Conservation (phyloP, 2,888 invertebrate genomes). For the Tipula helvola region DNA sequence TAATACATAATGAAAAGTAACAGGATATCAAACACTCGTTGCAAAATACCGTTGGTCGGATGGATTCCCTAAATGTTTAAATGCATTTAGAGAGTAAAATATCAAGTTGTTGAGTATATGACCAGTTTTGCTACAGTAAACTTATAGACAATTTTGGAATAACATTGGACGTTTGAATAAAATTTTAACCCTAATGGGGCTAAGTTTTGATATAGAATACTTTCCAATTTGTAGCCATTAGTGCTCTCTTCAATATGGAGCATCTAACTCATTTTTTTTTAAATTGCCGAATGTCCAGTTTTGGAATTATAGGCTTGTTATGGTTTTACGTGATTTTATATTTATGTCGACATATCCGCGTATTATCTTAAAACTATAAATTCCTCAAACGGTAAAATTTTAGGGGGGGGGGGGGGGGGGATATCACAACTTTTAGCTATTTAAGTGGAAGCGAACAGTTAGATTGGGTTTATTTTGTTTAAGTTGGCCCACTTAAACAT, state of each 20-base stretch:
- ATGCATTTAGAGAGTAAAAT: neutral
- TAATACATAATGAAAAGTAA: neutral
- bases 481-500: too few relatives aligned
- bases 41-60: neutral
- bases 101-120: too few relatives aligned
- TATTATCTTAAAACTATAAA: too few relatives aligned
- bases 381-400: too few relatives aligned
- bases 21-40: neutral
- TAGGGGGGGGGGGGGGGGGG: too few relatives aligned
- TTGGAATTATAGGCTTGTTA: neutral
- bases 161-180: neutral
- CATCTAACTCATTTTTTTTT: neutral
- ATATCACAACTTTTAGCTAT: too few relatives aligned
- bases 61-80: neutral
- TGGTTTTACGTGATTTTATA: too few relatives aligned
- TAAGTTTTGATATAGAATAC: neutral
- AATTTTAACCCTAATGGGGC: too few relatives aligned
- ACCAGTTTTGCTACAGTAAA: neutral
- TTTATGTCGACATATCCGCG: too few relatives aligned
- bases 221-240: neutral
- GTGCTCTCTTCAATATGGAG: neutral
- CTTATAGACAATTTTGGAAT: neutral
- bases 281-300: neutral
- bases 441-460: too few relatives aligned
- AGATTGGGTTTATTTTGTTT: too few relatives aligned